Evolutionary conservation across 1,140 invertebrate genomes (phyloP).

Genomic region (Ridgeia piscesae): DNA sequence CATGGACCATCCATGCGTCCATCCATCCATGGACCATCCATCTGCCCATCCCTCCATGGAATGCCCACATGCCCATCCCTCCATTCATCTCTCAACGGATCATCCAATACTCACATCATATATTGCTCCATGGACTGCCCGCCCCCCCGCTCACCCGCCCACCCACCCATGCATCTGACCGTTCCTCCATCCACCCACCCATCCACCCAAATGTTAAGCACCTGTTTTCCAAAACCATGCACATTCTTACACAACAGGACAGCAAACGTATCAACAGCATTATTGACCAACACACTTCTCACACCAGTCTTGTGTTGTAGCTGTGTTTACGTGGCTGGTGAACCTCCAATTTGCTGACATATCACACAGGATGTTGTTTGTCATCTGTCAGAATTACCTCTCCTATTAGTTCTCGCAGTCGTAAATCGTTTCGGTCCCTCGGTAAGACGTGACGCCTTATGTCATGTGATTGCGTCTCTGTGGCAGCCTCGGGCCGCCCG

Average conservation of each 20-base stretch:
- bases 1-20: no score
- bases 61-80: no score
- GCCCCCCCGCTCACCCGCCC: neutral
- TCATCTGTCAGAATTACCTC: neutral
- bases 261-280: no score
- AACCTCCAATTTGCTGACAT: neutral
- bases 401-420: neutral
- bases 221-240: no score
- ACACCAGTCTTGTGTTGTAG: neutral
- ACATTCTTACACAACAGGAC: no score
- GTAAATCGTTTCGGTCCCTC: neutral
- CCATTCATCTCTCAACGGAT: no score
- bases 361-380: neutral
- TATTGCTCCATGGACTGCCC: no score
- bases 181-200: neutral
- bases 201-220: neutral
- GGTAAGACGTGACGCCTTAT: neutral
- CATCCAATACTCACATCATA: no score
- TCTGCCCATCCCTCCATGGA: no score
- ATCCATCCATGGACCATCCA: no score
- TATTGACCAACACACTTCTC: no score
- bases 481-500: no score
- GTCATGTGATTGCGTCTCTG: neutral
- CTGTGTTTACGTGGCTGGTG: neutral
- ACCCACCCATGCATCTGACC: neutral